These are phyloP conservation scores for Blera fallax DNA, from an alignment of 2,888 invertebrate genomes.

Conservation along the genomic window DNA sequence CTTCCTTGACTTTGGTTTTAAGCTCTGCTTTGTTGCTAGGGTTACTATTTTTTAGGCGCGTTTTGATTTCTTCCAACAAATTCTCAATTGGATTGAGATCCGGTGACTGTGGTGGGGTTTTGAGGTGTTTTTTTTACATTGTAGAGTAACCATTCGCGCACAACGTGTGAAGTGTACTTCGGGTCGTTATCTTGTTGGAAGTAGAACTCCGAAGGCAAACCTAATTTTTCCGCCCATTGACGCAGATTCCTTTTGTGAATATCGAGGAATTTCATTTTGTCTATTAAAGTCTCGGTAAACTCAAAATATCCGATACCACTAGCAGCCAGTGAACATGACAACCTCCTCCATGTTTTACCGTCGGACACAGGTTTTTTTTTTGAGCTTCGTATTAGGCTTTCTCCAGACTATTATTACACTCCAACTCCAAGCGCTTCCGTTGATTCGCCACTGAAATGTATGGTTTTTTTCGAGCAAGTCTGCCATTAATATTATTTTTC, in stretches of 20 bases:
- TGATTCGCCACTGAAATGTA: conserved; percentile 49
- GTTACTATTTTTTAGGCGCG: background rate
- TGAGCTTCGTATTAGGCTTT: background rate
- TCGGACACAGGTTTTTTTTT: background rate
- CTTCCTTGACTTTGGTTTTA: background rate
- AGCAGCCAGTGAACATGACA: background rate
- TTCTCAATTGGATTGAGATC: background rate
- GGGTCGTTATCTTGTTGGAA: background rate
- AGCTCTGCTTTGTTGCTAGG: background rate
- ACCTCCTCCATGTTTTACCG: background rate
- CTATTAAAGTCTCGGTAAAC: background rate
- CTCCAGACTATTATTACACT: conserved; percentile 49
- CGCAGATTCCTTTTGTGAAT: background rate
- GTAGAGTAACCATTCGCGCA: background rate
- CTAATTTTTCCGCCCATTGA: background rate
- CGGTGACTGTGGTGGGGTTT: background rate
- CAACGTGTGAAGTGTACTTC: background rate
- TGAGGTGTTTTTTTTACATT: background rate
- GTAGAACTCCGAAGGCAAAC: background rate
- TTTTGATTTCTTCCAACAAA: background rate
- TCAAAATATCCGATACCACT: background rate
- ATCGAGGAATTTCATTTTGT: background rate
- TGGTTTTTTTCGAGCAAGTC: conserved; percentile 50
- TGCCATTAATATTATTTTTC: conserved; percentile 43
- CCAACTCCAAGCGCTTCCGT: conserved; percentile 7